Evolutionary conservation across 2,113 vertebrate genomes (phyloP), one percentile per base, ranked within the genome.

Genomic region (Crotalus horridus): DNA sequence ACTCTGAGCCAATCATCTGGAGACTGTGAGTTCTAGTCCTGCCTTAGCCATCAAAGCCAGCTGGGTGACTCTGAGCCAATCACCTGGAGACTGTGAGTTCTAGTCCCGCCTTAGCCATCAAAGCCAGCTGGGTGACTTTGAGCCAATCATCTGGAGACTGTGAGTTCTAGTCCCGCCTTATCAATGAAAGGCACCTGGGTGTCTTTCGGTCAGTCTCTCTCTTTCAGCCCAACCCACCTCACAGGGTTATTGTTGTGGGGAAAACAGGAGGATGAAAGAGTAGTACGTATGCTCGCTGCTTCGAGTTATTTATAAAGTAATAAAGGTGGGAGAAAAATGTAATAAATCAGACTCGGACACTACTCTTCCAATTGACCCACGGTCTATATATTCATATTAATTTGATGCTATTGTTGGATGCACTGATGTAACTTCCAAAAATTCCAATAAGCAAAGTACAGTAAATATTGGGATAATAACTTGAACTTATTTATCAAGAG

Each of bases 401-500:
- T 92, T 89, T 24, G 54, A n/a, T n/a, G n/a, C 6, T 54, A 61
- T 94, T 95, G 91, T 59, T 58, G 7, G 33, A 48, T n/a, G 15
- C 21, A 56, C 53, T 90, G 94, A n/a, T 74, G 59, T 89, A 90
- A 59, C 94, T 93, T 39, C 54, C 93, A 93, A 90, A 93, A 93
- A 92, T 93, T 90, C 55, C 91, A 89, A 29, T 92, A 90, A 94
- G n/a, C 46, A 95, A 94, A 3, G 51, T 6, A 33, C 61, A 87
- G 94, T 92, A 94, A 94, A 94, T 96, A 95, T 9, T 94, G 94
- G 46, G 64, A 58, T 74, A 13, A 26, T 48, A 48, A 85, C 93
- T 93, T 61, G 51, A 94, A 3, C 26, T 87, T 33, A 94, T 88
- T 59, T 89, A 88, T 69, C 93, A 89, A 9, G 24, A 93, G 61